Base-by-base conservation (phyloP, 2,797 vertebrate genomes). In the Coranthus polyacanthus region DNA sequence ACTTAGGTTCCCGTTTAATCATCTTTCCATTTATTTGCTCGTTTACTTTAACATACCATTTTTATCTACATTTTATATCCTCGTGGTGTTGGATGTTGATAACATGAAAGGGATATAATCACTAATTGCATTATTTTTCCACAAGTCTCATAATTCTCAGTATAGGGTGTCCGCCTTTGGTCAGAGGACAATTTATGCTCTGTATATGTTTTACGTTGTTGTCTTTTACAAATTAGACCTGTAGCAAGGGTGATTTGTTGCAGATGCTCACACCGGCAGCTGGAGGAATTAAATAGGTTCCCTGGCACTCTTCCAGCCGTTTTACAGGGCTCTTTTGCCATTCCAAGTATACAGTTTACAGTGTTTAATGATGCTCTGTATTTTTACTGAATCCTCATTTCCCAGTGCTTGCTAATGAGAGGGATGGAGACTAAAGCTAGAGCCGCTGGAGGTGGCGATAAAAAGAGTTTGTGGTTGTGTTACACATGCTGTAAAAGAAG, bases 381-480 rank as follows among this genome's bases (percentile, higher is more conserved):
- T 89, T 92, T 94, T 94, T 92, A 90, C 89, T 81, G 84, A 90
- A 90, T 91, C 88, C 78, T 90, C 81, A 69, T 86, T 88, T 92
- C 88, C 87, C 87, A 60, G 75, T 52, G 32, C 49, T 21, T 56
- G 54, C 83, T 91, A 93, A 94, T 88, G 87, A 92, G 91, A 83
- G 75, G 54, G 71, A 82, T 68, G 60, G 68, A 78, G 83, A 81
- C 79, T 73, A 64, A 79, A 78, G 80, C 66, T 80, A 58, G 72
- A 81, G 72, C 54, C 66, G 81, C 22, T 66, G 79, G 72, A 82
- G 74, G 72, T 72, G 76, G 84, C 85, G 77, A 85, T 87, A 79
- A 92, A 92, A 89, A 53, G 29, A 75, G 77, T 84, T 88, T 90
- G 87, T 89, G 75, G 82, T 85, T 80, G 66, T 82, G 87, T 88